These are phyloP conservation scores for Agonopterix arenella DNA, from an alignment of 2,888 invertebrate species.

Conservation along the genomic window DNA sequence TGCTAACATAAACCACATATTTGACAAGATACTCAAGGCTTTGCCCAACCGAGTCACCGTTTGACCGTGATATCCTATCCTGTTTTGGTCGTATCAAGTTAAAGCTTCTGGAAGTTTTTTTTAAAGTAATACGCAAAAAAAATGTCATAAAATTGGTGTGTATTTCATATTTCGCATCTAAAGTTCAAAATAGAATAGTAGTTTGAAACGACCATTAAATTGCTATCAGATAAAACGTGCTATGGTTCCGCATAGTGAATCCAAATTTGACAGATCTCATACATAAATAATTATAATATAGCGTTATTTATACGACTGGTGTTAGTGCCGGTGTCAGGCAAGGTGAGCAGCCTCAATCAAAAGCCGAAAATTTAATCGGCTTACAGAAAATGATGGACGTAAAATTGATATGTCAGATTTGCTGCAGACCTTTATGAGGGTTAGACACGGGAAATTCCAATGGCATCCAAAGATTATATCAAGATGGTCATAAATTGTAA, in stretches of 20 bases:
- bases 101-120: constrained; percentile 1
- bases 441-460: constrained; percentile 9
- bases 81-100: constrained; percentile 38
- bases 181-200: no score
- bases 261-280: not conserved
- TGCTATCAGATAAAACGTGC: not conserved
- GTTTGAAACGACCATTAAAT: no score
- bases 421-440: constrained; percentile 22
- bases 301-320: not conserved
- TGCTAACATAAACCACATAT: constrained; percentile 47
- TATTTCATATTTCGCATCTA: no score
- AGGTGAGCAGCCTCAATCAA: constrained; percentile 12
- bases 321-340: constrained; percentile 8
- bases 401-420: constrained; percentile 42
- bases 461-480: not conserved
- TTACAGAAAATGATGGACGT: constrained; percentile 33
- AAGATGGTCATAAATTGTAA: not conserved
- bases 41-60: constrained; percentile 19
- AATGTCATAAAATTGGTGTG: no score
- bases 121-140: no score
- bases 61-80: constrained; percentile 57
- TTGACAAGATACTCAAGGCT: constrained; percentile 42
- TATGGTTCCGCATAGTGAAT: not conserved
- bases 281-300: not conserved
- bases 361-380: constrained; percentile 39